Evolutionary conservation across 2,113 vertebrate species (phyloP).

Genomic region (Hippocampus comes): DNA sequence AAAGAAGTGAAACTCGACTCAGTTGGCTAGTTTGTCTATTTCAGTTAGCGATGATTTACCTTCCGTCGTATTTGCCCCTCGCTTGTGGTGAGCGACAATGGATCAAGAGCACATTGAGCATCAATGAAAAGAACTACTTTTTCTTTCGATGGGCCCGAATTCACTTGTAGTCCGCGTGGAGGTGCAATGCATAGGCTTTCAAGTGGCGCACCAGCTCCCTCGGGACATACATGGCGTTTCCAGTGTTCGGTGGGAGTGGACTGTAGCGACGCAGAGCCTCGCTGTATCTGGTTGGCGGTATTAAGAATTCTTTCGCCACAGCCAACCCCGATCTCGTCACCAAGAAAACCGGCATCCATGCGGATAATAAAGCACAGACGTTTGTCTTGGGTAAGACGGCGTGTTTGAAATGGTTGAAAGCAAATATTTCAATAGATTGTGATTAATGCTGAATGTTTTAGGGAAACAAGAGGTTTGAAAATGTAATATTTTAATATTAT

Average conservation of each 20-base stretch:
- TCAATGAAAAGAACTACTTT: neutral
- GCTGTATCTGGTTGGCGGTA: constrained; percentile 86
- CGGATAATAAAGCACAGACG: constrained; percentile 45
- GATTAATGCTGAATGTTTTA: too few species aligned
- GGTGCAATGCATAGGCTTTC: constrained; percentile 49
- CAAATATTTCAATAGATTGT: too few species aligned
- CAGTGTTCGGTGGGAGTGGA: constrained; percentile 86
- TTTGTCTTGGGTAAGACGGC: constrained; percentile 59
- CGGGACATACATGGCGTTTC: constrained; percentile 74
- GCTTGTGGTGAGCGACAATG: neutral
- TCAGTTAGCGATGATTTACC: neutral
- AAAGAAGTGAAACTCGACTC: neutral
- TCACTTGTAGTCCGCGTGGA: constrained; percentile 10
- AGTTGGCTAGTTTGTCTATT: neutral
- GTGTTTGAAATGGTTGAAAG: neutral
- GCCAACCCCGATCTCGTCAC: constrained; percentile 28
- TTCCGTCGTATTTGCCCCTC: neutral
- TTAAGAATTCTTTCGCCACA: constrained; percentile 57
- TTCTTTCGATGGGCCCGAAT: neutral
- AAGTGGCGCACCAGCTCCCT: constrained; percentile 53
- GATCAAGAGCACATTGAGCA: neutral
- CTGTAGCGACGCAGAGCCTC: constrained; percentile 84
- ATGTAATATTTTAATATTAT: too few species aligned
- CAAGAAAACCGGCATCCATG: constrained; percentile 30
- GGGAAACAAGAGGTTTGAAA: too few species aligned